Evolutionary conservation across 2,113 vertebrate species (phyloP).

Genomic region (Australoheros scitulus): DNA sequence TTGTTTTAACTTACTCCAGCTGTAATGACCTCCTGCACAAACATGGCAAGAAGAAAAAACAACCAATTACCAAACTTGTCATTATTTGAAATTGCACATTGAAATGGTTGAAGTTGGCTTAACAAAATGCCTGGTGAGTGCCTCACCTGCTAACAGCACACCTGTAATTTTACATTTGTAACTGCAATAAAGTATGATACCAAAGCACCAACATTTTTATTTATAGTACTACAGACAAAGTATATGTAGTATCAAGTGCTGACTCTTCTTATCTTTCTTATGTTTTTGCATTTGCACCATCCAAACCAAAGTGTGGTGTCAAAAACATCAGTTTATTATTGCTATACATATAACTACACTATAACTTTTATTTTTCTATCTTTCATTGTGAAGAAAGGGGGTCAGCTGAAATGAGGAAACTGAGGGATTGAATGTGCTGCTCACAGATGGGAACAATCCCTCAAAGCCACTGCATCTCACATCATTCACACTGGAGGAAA

Average conservation of each 20-base stretch:
- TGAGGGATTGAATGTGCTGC: constrained; percentile 20
- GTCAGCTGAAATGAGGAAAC: background rate
- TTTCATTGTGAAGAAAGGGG: background rate
- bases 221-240: background rate
- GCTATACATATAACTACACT: background rate
- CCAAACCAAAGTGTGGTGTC: background rate
- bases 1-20: constrained; percentile 4
- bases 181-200: background rate
- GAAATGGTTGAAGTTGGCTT: background rate
- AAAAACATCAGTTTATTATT: background rate
- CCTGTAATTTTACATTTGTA: background rate
- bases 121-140: background rate
- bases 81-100: background rate
- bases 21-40: background rate
- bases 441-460: constrained; percentile 62
- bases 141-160: background rate
- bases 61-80: background rate
- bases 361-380: background rate
- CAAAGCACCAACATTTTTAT: background rate
- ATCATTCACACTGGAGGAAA: constrained; percentile 34
- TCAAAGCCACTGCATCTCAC: constrained; percentile 40
- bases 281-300: background rate
- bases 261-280: background rate
- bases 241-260: background rate
- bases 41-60: background rate